Evolutionary conservation across 1,140 invertebrate species (phyloP).

Genomic region (Matsumurasca onukii): DNA sequence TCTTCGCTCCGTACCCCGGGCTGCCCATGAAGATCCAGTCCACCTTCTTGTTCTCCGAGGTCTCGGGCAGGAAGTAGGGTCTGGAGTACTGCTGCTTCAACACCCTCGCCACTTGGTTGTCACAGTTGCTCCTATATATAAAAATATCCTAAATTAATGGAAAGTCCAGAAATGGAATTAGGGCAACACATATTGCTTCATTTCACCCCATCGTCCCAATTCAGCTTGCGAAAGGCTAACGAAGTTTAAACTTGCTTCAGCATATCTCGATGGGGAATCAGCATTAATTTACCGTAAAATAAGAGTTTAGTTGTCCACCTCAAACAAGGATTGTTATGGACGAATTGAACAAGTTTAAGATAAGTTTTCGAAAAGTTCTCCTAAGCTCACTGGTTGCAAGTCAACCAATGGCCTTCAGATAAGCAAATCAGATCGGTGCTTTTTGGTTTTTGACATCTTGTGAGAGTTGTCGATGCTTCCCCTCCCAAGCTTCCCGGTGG

Average conservation of each 20-base stretch:
- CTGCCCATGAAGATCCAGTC: slow-evolving; percentile 98
- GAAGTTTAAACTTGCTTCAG: background rate
- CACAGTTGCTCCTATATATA: slow-evolving; percentile 79
- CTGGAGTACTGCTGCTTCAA: slow-evolving; percentile 76
- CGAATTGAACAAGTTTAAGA: too few species aligned
- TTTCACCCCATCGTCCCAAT: background rate
- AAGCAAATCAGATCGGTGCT: too few species aligned
- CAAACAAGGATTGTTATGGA: too few species aligned
- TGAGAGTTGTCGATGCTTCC: too few species aligned
- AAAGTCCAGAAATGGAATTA: background rate
- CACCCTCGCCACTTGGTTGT: slow-evolving; percentile 70
- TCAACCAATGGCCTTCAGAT: too few species aligned
- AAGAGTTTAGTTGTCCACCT: background rate
- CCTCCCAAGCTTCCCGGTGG: too few species aligned
- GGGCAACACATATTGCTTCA: background rate
- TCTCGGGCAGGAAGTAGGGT: slow-evolving; percentile 86
- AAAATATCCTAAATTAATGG: background rate
- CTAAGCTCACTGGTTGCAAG: too few species aligned
- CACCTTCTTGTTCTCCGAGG: slow-evolving; percentile 79
- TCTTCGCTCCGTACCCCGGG: slow-evolving; percentile 86
- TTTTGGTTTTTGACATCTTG: too few species aligned
- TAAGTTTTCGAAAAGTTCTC: too few species aligned
- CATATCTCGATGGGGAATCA: background rate
- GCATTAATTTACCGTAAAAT: background rate
- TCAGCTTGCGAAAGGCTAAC: background rate